Evolutionary conservation across 2,888 invertebrate genomes (phyloP), one percentile per base, ranked within the genome.

Genomic region (Hanleya hanleyi): DNA sequence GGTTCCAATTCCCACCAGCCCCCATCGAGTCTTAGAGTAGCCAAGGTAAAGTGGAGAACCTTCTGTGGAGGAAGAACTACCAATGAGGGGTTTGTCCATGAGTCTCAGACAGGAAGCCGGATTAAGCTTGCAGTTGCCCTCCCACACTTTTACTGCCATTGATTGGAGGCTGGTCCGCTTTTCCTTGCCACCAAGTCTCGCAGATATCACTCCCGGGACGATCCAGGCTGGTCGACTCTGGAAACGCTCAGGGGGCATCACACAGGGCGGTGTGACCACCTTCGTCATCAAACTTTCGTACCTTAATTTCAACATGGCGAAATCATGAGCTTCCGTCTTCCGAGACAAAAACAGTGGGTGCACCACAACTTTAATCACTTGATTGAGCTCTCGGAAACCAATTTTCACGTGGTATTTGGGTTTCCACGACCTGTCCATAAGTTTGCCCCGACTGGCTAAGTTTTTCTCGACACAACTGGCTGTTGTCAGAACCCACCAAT

Each of bases 201-300:
- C 64, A 15, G 64, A 64, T 6, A 29, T 22, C 9, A 64, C 64
- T 4, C 64, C 64, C 12, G 38, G 37, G 15, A 37, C 64, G 36
- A 64, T n/a, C 37, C 64, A 35, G 18, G n/a, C 26, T n/a, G 37
- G 9, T 1, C 38, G 2, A 15, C n/a, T 26, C 18, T 64, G 64
- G 22, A 64, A 37, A 35, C 38, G 29, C 6, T 15, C 37, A 18
- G 35, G 12, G 1, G 64, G 18, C 18, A 64, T 18, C 15, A 64
- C 38, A 12, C 64, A 64, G n/a, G 64, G 64, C 5, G 64, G 35
- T 1, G 18, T 64, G 35, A 26, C 15, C 64, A 36, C 64, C 29
- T 64, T 64, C 15, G 38, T 64, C 64, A 64, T 64, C 15, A 64
- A 26, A 64, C 64, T 64, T 32, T 64, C 64, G 64, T 64, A 64